phyloP scores from a whole-genome alignment of 2,797 vertebrate genomes.

The Mormyrops attenuatus region DNA sequence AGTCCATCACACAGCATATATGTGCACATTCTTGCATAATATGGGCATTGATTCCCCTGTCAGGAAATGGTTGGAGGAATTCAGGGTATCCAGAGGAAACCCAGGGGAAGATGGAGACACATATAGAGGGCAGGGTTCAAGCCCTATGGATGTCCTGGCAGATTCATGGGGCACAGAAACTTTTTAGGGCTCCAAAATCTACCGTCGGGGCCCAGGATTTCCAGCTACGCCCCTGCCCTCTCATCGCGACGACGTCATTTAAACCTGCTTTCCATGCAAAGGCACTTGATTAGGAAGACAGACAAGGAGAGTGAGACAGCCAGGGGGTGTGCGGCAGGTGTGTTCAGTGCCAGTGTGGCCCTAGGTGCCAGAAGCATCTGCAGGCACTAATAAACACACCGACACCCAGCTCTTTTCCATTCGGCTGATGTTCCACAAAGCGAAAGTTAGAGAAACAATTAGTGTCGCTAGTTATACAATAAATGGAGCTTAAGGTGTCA shows the following conservation, averaged over 20 bases:
- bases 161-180: not conserved
- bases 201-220: not conserved
- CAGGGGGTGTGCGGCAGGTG: not conserved
- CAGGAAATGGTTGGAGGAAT: not conserved
- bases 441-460: not conserved
- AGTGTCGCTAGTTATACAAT: not conserved
- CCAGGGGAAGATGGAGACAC: not conserved
- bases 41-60: not conserved
- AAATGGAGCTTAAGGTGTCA: not conserved
- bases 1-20: not conserved
- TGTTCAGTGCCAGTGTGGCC: not conserved
- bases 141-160: not conserved
- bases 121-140: not conserved
- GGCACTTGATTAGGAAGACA: not conserved
- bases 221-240: not conserved
- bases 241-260: not conserved
- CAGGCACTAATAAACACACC: not conserved
- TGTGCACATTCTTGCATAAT: not conserved
- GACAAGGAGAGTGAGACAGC: not conserved
- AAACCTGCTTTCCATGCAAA: not conserved
- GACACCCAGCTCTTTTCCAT: not conserved
- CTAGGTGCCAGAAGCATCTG: not conserved
- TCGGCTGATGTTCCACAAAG: not conserved
- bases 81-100: not conserved
- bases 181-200: not conserved